Evolutionary conservation across 2,113 vertebrate genomes (phyloP), one percentile per base, ranked within the genome.

Genomic region (Microtus montanus): DNA sequence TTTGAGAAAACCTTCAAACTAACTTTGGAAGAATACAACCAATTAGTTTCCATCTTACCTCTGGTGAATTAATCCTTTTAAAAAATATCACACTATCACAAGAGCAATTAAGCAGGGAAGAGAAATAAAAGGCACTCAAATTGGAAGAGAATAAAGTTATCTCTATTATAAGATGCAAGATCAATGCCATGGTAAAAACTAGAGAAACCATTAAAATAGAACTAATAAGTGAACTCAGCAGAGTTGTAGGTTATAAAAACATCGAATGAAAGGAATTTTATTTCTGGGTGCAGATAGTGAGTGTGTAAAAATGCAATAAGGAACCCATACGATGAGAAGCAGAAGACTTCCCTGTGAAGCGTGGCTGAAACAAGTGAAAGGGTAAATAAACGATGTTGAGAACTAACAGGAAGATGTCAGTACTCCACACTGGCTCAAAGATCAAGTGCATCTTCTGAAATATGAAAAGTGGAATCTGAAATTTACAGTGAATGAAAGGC

Each of bases 1-100:
- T 75, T 52, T 79, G 41, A 95, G 58, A 9, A 80, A 22, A 86
- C 68, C 92, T 96, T 75, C 47, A 80, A 90, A 93, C 63, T 94
- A 61, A 79, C 7, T n/a, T 9, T n/a, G 66, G 35, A 4, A n/a
- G 38, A 90, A 87, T 78, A 38, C 22, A 91, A 38, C 11, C 84
- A 93, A 61, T 91, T 94, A 91, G 15, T 38, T 87, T 68, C 2
- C 13, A 92, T 84, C 71, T 87, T 95, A 86, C 22, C 70, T 58
- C 73, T 79, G 22, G 9, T 87, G 63, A 87, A 71, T 26, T 95
- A 82, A 84, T 79, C 89, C 17, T 91, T 52, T 83, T 83, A 33
- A 35, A 92, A 35, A 92, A 38, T 80, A 96, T 89, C 52, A 96
- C 0, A 91, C 41, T 79, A 54, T 86, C 52, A 87, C 0, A 83